These are phyloP conservation scores for Romanogobio albipinnatus DNA, from an alignment of 2,113 vertebrate species.

Conservation along the genomic window DNA sequence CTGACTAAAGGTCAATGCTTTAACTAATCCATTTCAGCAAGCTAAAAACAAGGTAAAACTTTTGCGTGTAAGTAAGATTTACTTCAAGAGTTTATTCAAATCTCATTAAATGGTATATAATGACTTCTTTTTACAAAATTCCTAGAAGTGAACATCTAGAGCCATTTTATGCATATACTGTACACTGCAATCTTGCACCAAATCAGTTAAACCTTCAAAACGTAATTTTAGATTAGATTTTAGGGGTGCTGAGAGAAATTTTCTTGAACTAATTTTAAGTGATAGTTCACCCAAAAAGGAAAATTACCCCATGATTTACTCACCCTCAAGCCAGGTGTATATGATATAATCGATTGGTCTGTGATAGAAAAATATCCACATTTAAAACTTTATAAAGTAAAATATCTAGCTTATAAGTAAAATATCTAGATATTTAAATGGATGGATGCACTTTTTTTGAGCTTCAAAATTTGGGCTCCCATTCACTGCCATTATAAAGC, in stretches of 20 bases:
- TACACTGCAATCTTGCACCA: background rate
- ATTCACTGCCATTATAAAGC: too few relatives aligned
- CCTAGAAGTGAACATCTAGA: conserved; percentile 44
- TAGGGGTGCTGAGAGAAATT: background rate
- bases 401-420: too few relatives aligned
- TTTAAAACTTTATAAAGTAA: too few relatives aligned
- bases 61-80: background rate
- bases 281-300: too few relatives aligned
- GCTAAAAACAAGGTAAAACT: background rate
- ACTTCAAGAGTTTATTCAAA: background rate
- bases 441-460: too few relatives aligned
- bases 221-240: background rate
- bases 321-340: too few relatives aligned
- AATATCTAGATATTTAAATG: too few relatives aligned
- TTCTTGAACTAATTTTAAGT: background rate
- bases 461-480: too few relatives aligned
- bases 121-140: conserved; percentile 20
- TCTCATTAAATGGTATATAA: background rate
- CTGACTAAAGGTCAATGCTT: background rate
- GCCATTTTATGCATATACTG: background rate
- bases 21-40: background rate
- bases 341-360: too few relatives aligned
- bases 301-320: too few relatives aligned
- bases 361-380: too few relatives aligned
- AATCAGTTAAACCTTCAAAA: background rate